Base-by-base conservation (phyloP, 2,113 vertebrate species). In the Bos javanicus region DNA sequence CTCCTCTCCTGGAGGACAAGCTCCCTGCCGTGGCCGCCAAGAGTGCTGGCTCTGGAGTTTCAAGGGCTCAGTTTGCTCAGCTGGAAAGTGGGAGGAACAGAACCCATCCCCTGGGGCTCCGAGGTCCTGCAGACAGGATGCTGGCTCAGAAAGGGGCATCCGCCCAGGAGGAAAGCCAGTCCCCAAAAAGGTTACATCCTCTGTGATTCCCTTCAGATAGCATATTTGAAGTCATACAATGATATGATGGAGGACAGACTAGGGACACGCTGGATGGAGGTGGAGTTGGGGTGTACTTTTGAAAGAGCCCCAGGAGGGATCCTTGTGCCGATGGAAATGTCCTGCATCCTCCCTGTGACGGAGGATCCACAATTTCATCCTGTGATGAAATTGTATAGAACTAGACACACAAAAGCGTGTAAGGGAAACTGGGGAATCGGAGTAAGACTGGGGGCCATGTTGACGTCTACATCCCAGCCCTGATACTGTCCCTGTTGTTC, bases 381-480 rank as follows among this genome's bases (percentile, higher is more conserved):
- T 10, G 6, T 0, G 6, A 62, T 43, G 16, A 56, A 3, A 17
- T 1, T 2, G 33, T 6, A 2, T 3, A 16, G 33, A 5, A 21
- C 46, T 1, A 3, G 52, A 43, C n/a, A 48, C 26, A 3, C 23
- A 0, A 0, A 4, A 2, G 39, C 1, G 10, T 39, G n/a, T 1
- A 3, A 33, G 6, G 2, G 23, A 43, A n/a, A 2, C 39, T 1
- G 26, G 82, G 52, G 16, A 30, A 12, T 23, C 59, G 2, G 50
- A 30, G 4, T 9, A 3, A 25, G 59, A 1, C 0, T 4, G 9
- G 16, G n/a, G 64, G 14, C 2, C 33, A n/a, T 26, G 74, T 54
- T n/a, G 0, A 0, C 2, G 14, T 36, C 74, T 2, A 0, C 7
- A 9, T 26, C 59, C 43, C 14, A 1, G 26, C 0, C 1, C 2